Percentiles rank a stretch among this genome's conserved stretches.
Evolutionary conservation across 2,888 invertebrate genomes (phyloP).

Genomic region (Dolichomitus sp.): DNA sequence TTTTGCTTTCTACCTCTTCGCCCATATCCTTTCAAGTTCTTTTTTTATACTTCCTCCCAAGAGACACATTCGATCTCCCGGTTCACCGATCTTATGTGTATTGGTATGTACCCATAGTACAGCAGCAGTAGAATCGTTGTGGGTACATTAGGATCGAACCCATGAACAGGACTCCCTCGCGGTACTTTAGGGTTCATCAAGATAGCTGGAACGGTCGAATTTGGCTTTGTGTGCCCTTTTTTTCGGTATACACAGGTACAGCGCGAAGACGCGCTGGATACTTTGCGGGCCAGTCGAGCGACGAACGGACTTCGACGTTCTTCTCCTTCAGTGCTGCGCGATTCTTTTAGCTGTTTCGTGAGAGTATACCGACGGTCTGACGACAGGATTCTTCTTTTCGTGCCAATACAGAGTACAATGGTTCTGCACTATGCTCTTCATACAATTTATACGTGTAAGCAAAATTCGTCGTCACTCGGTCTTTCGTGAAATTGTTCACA

Average conservation of each 20-base stretch:
- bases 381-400: not conserved
- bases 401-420: not conserved
- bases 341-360: constrained; percentile 11
- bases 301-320: constrained; percentile 22
- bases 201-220: constrained; percentile 76
- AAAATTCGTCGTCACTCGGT: constrained; percentile 16
- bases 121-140: constrained; percentile 65
- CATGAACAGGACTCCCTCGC: constrained; percentile 76
- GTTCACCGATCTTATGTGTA: not conserved
- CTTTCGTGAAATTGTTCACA: constrained; percentile 48
- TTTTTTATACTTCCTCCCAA: constrained; percentile 43
- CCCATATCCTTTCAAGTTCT: constrained; percentile 45
- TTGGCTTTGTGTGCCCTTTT: constrained; percentile 53
- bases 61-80: constrained; percentile 10
- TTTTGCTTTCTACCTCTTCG: constrained; percentile 49
- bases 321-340: not conserved
- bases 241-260: constrained; percentile 11
- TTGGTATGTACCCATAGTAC: constrained; percentile 30
- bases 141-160: constrained; percentile 35
- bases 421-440: not conserved
- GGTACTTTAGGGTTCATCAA: constrained; percentile 83
- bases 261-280: constrained; percentile 23
- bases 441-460: constrained; percentile 12
- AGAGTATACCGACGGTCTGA: not conserved
- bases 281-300: constrained; percentile 49